Evolutionary conservation across 2,797 vertebrate genomes (phyloP).

Genomic region (Podarcis siculus): DNA sequence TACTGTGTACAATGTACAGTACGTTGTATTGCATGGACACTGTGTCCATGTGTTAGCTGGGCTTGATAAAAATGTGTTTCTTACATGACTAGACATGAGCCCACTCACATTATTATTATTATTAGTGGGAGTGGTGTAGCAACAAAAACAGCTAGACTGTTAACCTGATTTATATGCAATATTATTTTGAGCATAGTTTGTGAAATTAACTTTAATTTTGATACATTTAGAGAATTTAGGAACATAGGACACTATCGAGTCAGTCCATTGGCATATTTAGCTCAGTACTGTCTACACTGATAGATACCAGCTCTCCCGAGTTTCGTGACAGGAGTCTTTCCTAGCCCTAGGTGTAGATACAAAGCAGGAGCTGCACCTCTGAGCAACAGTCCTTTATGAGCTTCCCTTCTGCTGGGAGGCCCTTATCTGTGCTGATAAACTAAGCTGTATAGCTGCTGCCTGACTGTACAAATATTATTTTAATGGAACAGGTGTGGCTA

Average conservation of each 20-base stretch:
- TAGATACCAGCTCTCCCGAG: not conserved
- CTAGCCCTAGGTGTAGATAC: not conserved
- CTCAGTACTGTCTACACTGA: not conserved
- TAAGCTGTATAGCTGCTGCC: not conserved
- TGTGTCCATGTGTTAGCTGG: not conserved
- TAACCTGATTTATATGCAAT: slow-evolving; percentile 1
- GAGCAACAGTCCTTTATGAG: not conserved
- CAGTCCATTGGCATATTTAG: not conserved
- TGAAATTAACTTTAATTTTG: not conserved
- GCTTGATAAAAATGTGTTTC: slow-evolving; percentile 15
- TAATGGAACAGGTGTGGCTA: not conserved
- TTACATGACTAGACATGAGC: slow-evolving; percentile 6
- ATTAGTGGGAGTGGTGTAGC: not conserved
- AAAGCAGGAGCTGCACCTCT: not conserved
- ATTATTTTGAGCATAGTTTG: not conserved
- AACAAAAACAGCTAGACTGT: not conserved
- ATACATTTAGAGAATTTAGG: not conserved
- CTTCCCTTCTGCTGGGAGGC: not conserved
- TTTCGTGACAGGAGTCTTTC: not conserved
- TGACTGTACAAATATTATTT: slow-evolving; percentile 2
- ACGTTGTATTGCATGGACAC: no score
- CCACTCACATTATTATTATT: not conserved
- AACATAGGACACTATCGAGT: not conserved
- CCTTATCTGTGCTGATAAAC: not conserved
- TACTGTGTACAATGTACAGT: not conserved